phyloP scores from a whole-genome alignment of 2,888 invertebrate genomes.

The Ectemnius lituratus region DNA sequence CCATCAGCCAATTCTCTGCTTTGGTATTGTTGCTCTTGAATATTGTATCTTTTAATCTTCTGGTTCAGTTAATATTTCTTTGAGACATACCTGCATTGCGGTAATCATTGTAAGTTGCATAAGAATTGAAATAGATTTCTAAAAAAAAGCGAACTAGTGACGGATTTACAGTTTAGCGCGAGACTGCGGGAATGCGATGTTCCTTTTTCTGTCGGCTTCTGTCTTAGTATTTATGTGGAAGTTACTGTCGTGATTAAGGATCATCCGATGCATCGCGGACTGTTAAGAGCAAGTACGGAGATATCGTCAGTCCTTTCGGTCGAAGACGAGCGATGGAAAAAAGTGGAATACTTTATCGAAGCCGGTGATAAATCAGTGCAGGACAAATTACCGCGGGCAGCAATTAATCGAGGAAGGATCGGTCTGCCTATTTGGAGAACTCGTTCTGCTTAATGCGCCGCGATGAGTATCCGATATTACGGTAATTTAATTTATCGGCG shows the following conservation, averaged over 20 bases:
- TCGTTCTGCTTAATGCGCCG: conserved; percentile 50
- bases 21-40: too few species aligned
- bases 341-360: conserved; percentile 25
- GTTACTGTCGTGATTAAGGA: too few species aligned
- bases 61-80: too few species aligned
- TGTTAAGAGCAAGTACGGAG: not conserved
- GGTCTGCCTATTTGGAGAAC: conserved; percentile 47
- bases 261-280: too few species aligned
- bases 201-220: not conserved
- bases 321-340: conserved; percentile 20
- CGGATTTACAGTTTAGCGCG: not conserved
- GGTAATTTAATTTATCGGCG: conserved; percentile 47
- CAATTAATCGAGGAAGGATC: conserved; percentile 45
- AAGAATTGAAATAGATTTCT: too few species aligned
- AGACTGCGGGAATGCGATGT: not conserved
- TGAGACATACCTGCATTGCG: too few species aligned
- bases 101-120: too few species aligned
- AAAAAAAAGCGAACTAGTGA: not conserved
- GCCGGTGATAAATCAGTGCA: conserved; percentile 34
- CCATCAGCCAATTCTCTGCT: too few species aligned
- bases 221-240: too few species aligned
- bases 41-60: too few species aligned
- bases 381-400: conserved; percentile 49
- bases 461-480: conserved; percentile 53
- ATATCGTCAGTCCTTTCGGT: not conserved